phyloP scores from a whole-genome alignment of 2,888 invertebrate species.

The Troilus luridus region DNA sequence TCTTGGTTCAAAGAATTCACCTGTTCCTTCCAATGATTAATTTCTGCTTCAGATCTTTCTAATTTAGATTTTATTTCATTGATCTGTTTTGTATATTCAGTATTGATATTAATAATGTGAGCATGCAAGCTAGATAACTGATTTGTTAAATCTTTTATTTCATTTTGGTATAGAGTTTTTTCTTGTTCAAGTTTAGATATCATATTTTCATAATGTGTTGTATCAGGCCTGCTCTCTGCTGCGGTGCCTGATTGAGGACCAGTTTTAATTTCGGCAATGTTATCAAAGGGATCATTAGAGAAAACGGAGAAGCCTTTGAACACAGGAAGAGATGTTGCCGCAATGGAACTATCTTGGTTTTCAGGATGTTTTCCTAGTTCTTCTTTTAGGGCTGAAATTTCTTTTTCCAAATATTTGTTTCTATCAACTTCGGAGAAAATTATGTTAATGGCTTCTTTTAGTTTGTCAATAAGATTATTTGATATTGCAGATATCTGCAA shows the following conservation, averaged over 20 bases:
- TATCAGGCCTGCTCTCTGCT: constrained; percentile 68
- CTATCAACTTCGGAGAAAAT: not conserved
- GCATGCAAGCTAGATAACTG: not conserved
- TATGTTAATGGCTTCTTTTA: not conserved
- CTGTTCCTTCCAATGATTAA: constrained; percentile 58
- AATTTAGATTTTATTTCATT: constrained; percentile 47
- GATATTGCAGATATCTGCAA: not conserved
- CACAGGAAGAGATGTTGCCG: constrained; percentile 46
- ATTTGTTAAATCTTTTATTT: constrained; percentile 20
- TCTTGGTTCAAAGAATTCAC: constrained; percentile 68
- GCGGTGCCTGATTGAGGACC: not conserved
- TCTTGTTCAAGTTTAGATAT: constrained; percentile 45
- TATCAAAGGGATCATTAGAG: constrained; percentile 55
- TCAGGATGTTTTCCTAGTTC: not conserved
- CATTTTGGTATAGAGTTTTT: constrained; percentile 46
- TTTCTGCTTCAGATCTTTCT: constrained; percentile 55
- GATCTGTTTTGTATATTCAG: not conserved
- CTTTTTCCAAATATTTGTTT: constrained; percentile 27
- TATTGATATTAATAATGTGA: constrained; percentile 19
- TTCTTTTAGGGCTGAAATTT: not conserved
- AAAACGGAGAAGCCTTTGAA: constrained; percentile 54
- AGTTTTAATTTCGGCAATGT: constrained; percentile 66
- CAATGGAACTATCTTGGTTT: not conserved
- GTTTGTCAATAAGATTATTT: constrained; percentile 27
- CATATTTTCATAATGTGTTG: not conserved